These are phyloP conservation scores for Amblyopsis hoosieri DNA, from an alignment of 2,797 vertebrate species.

Conservation along the genomic window DNA sequence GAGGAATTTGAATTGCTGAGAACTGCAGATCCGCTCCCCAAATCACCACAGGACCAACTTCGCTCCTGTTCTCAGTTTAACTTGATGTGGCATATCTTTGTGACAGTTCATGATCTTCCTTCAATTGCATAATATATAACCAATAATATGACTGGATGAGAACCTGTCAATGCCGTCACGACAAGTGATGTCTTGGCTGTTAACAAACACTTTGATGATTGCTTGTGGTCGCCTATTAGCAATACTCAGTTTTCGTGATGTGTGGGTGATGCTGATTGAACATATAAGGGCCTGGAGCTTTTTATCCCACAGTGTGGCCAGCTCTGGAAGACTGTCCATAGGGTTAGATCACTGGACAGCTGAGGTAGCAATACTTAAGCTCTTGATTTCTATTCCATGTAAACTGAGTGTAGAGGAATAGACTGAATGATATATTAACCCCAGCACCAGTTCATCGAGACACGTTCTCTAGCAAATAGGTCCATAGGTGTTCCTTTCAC, in stretches of 20 bases:
- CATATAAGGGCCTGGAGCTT: conserved; percentile 3
- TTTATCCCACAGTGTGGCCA: conserved; percentile 24
- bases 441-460: background rate
- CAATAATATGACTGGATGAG: background rate
- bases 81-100: too few species aligned
- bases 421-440: conserved; percentile 5
- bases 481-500: conserved; percentile 49
- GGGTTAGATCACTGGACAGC: conserved; percentile 37
- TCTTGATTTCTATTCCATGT: conserved; percentile 25
- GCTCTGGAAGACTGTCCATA: conserved; percentile 40
- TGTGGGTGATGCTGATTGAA: conserved; percentile 25
- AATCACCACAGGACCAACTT: too few species aligned
- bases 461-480: conserved; percentile 34
- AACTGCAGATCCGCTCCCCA: conserved; percentile 14
- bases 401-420: conserved; percentile 18
- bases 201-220: background rate
- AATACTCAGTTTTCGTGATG: conserved; percentile 36
- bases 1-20: conserved; percentile 22
- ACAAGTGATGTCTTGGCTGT: conserved; percentile 27
- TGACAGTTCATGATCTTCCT: conserved; percentile 15
- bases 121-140: conserved; percentile 24
- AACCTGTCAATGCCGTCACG: too few species aligned
- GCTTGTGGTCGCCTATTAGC: conserved; percentile 56
- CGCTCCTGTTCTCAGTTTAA: too few species aligned
- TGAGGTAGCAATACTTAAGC: conserved; percentile 24